Evolutionary conservation across 2,797 vertebrate species (phyloP), one percentile per base, ranked within the genome.

Genomic region (Synanceia verrucosa): DNA sequence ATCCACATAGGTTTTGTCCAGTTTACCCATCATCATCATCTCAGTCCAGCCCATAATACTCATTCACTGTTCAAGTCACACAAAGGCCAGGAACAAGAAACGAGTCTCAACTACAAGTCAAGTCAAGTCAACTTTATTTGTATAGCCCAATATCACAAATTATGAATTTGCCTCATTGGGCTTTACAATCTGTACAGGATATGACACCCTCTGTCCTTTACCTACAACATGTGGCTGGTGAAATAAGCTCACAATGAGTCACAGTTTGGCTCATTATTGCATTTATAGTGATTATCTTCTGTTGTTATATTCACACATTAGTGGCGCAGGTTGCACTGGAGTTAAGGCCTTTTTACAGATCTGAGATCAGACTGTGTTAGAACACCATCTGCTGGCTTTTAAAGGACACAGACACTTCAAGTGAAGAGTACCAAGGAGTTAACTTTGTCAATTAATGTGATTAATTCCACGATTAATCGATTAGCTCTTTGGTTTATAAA

Each of bases 301-400:
- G 50, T 33, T 63, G 29, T n/a, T n/a, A n/a, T n/a, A n/a, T n/a
- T n/a, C n/a, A n/a, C n/a, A n/a, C n/a, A n/a, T n/a, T n/a, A n/a
- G n/a, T n/a, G n/a, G n/a, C n/a, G n/a, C n/a, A n/a, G n/a, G n/a
- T n/a, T n/a, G n/a, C n/a, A n/a, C n/a, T n/a, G n/a, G n/a, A n/a
- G n/a, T 59, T 23, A 5, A 23, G 12, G 13, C 4, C 28, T 29
- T 31, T 55, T 7, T 2, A 2, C 26, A 19, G 36, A 59, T 28
- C 3, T 56, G 13, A 64, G 39, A 28, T 75, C 39, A 78, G 74
- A 75, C 24, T 51, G 65, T 80, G 69, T 74, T 58, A 73, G 79
- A 73, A 79, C 63, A 13, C 80, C 88, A 82, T 87, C 91, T 91
- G 75, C 64, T 91, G 90, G 52, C 31, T 0, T 3, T 61, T 13